phyloP scores from a whole-genome alignment of 2,888 invertebrate species.

The Zele albiditarsus region DNA sequence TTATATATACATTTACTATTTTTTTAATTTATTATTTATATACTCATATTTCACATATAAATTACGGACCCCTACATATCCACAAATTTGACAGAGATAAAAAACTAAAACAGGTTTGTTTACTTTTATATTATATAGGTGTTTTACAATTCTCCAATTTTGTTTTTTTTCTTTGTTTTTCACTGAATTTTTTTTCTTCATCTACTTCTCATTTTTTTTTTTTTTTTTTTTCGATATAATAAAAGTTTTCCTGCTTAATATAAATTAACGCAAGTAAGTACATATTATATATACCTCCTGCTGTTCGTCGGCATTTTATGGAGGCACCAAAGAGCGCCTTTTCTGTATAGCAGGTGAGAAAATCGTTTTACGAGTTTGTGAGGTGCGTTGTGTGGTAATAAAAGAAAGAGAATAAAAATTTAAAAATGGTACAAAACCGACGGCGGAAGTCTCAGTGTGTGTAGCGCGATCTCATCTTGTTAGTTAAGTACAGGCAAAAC shows the following conservation, averaged over 20 bases:
- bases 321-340: conserved; percentile 18
- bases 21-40: conserved; percentile 4
- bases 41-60: not conserved
- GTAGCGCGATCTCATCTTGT: conserved; percentile 50
- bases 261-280: not conserved
- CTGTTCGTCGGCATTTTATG: not conserved
- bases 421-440: conserved; percentile 21
- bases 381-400: conserved; percentile 33
- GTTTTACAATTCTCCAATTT: not conserved
- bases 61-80: not conserved
- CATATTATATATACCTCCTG: not conserved
- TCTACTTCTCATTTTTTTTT: not conserved
- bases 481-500: conserved; percentile 47
- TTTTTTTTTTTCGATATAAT: not conserved
- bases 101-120: not conserved
- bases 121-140: not conserved
- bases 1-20: conserved; percentile 6
- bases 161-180: not conserved
- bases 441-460: conserved; percentile 50
- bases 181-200: not conserved
- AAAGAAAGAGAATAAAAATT: conserved; percentile 40
- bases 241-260: not conserved
- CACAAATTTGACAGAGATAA: not conserved
- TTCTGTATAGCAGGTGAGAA: conserved; percentile 56
- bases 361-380: conserved; percentile 52